Conservation (phyloP, 1,140 invertebrate genomes). For the Pseudomyrmex cubaensis region DNA sequence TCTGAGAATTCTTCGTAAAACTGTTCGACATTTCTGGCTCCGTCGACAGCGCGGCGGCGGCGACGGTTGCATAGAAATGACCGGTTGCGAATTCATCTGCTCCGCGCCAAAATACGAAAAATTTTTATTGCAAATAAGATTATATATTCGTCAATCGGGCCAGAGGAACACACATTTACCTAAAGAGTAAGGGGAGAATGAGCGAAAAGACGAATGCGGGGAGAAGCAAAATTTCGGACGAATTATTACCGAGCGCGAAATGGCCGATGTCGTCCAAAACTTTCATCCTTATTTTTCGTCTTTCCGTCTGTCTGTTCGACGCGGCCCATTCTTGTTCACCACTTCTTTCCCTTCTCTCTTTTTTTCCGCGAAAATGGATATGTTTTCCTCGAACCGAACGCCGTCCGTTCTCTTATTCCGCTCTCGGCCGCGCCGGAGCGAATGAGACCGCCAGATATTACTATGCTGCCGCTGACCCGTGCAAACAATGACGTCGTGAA, state of each 20-base stretch:
- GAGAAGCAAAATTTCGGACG: conserved; percentile 71
- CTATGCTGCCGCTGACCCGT: conserved; percentile 66
- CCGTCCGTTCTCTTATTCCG: conserved; percentile 55
- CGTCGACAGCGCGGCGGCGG: conserved; percentile 22
- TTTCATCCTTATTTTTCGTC: conserved; percentile 20
- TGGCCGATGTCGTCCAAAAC: conserved; percentile 40
- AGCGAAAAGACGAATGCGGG: background rate
- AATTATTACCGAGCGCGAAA: conserved; percentile 64
- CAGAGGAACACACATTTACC: background rate
- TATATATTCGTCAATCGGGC: conserved; percentile 72
- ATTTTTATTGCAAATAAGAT: conserved; percentile 77
- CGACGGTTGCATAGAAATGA: conserved; percentile 74
- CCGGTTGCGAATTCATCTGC: conserved; percentile 50
- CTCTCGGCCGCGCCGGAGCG: conserved; percentile 14
- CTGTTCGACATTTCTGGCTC: conserved; percentile 64
- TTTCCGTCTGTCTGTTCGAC: background rate
- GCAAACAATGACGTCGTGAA: conserved; percentile 74
- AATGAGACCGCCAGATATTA: conserved; percentile 61
- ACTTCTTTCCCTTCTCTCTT: conserved; percentile 8
- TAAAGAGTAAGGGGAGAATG: background rate
- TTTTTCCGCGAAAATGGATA: conserved; percentile 64
- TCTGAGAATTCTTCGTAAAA: conserved; percentile 77
- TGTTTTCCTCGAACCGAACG: conserved; percentile 63
- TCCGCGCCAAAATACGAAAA: conserved; percentile 72
- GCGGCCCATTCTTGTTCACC: conserved; percentile 9